Percentiles rank a stretch among this genome's conserved stretches.
phyloP scores from a whole-genome alignment of 35 echinoderm and acorn worm genomes.

The Apostichopus californicus region DNA sequence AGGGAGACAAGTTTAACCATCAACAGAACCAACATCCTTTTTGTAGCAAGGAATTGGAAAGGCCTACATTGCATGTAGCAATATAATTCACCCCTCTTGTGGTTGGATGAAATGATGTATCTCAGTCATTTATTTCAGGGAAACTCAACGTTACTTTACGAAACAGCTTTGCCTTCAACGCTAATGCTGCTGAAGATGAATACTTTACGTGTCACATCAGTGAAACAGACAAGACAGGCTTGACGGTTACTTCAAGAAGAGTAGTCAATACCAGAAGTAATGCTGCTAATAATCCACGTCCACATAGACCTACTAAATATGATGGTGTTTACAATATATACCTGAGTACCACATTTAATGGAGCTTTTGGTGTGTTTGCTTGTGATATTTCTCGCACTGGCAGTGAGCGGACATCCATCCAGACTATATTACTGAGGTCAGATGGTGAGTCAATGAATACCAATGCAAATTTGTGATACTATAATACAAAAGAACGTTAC shows the following conservation, averaged over 20 bases:
- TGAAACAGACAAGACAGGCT: background rate
- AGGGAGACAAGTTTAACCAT: too few species aligned
- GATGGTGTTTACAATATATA: background rate
- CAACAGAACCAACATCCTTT: too few species aligned
- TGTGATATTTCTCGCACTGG: background rate
- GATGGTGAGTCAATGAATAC: background rate
- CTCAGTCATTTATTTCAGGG: background rate
- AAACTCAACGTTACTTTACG: background rate
- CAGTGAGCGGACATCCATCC: background rate
- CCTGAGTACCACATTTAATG: background rate
- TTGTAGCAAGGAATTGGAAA: too few species aligned
- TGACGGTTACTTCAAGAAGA: background rate
- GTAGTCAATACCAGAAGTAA: background rate
- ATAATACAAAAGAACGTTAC: too few species aligned
- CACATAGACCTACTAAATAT: background rate
- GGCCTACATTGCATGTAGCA: too few species aligned
- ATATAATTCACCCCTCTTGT: too few species aligned
- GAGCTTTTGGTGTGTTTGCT: conserved; percentile 2
- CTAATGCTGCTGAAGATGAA: background rate
- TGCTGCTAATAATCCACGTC: background rate
- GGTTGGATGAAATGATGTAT: too few species aligned
- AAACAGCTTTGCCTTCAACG: background rate
- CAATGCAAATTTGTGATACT: background rate
- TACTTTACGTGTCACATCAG: background rate
- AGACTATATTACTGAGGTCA: background rate